Conservation (phyloP, 2,797 vertebrate species). For the Myripristis murdjan region DNA sequence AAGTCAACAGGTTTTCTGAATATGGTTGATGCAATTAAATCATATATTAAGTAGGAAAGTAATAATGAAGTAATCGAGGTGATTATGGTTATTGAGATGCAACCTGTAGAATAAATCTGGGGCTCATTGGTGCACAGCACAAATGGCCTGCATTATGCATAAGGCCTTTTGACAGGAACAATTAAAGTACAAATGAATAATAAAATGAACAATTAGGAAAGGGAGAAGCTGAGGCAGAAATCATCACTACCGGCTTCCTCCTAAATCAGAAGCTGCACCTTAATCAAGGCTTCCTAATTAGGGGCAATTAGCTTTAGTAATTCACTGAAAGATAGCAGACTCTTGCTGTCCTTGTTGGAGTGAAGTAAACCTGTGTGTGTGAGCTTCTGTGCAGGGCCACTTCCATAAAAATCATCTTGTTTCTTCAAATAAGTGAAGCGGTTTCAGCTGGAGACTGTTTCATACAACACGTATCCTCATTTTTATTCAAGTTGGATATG, state of each 20-base stretch:
- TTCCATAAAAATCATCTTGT: too few species aligned
- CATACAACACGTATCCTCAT: neutral
- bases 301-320: slow-evolving; percentile 79
- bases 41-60: neutral
- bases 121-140: slow-evolving; percentile 17
- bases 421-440: neutral
- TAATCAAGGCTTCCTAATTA: slow-evolving; percentile 82
- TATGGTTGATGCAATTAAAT: neutral
- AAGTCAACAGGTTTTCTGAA: too few species aligned
- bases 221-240: slow-evolving; percentile 51
- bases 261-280: slow-evolving; percentile 80
- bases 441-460: neutral
- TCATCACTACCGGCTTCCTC: slow-evolving; percentile 72
- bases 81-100: neutral
- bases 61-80: slow-evolving; percentile 13
- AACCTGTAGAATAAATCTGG: slow-evolving; percentile 4
- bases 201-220: slow-evolving; percentile 73
- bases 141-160: slow-evolving; percentile 63
- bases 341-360: slow-evolving; percentile 45
- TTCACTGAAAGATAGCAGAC: slow-evolving; percentile 66
- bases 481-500: neutral
- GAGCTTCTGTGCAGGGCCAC: slow-evolving; percentile 10
- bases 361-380: slow-evolving; percentile 18
- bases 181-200: slow-evolving; percentile 64
- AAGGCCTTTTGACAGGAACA: slow-evolving; percentile 62